Conservation (phyloP, 1,140 invertebrate genomes). For the Heterodera schachtii region DNA sequence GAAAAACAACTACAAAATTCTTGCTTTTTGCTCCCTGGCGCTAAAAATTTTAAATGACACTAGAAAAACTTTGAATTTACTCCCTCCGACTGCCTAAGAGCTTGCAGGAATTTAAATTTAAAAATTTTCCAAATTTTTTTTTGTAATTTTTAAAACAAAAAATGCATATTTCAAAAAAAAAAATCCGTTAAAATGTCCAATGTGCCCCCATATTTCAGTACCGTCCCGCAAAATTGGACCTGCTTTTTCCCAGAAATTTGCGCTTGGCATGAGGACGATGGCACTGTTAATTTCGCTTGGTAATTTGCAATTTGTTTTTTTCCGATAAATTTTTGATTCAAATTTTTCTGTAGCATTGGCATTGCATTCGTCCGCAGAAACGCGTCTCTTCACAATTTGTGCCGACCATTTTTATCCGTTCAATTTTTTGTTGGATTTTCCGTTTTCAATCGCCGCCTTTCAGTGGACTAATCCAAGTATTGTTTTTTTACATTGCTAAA, state of each 20-base stretch:
- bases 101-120: too few relatives aligned
- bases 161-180: too few relatives aligned
- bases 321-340: neutral
- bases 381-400: neutral
- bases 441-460: neutral
- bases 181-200: too few relatives aligned
- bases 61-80: too few relatives aligned
- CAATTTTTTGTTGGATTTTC: neutral
- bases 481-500: too few relatives aligned
- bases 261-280: neutral
- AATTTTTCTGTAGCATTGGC: neutral
- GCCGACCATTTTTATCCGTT: neutral
- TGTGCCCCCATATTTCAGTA: neutral
- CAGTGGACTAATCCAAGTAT: neutral
- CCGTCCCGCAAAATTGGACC: neutral
- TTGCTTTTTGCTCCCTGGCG: too few relatives aligned
- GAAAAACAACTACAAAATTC: too few relatives aligned
- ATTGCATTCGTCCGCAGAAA: neutral
- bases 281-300: neutral
- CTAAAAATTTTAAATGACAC: too few relatives aligned
- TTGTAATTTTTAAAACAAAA: too few relatives aligned
- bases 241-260: neutral
- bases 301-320: neutral
- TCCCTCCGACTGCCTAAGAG: too few relatives aligned
- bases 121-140: too few relatives aligned